These are phyloP conservation scores for Gadopsis marmoratus DNA, from an alignment of 2,797 vertebrate species.

Conservation along the genomic window DNA sequence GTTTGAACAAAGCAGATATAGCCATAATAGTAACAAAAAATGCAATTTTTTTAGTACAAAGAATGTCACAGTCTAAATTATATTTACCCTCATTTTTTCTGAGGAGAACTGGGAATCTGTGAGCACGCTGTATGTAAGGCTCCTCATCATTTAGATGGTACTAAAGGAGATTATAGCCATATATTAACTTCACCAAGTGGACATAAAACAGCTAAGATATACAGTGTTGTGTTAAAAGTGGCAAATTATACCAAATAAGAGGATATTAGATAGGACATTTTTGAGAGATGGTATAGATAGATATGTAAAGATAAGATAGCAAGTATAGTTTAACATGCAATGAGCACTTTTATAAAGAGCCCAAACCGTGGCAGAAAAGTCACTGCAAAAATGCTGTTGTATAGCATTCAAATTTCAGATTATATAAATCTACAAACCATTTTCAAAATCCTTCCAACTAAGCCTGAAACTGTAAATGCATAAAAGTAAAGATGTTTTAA, in stretches of 20 bases:
- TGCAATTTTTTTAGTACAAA: slow-evolving; percentile 58
- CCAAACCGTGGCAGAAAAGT: slow-evolving; percentile 14
- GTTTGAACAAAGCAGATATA: slow-evolving; percentile 48
- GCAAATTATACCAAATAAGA: slow-evolving; percentile 58
- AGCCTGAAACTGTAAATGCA: neutral
- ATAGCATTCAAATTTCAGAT: slow-evolving; percentile 32
- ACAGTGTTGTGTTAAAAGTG: slow-evolving; percentile 45
- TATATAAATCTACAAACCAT: slow-evolving; percentile 8
- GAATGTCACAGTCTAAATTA: slow-evolving; percentile 64
- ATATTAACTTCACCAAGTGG: slow-evolving; percentile 54
- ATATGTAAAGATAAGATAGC: slow-evolving; percentile 22
- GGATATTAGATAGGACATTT: slow-evolving; percentile 16
- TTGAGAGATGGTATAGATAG: slow-evolving; percentile 5
- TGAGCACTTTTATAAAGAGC: slow-evolving; percentile 57
- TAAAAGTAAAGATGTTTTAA: neutral
- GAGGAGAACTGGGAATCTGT: slow-evolving; percentile 45
- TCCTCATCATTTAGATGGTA: slow-evolving; percentile 57
- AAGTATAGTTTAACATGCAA: slow-evolving; percentile 34
- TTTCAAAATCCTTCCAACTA: neutral
- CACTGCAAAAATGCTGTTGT: slow-evolving; percentile 55
- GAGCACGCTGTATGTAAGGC: slow-evolving; percentile 53
- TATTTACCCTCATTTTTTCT: slow-evolving; percentile 63
- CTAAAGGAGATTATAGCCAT: slow-evolving; percentile 78
- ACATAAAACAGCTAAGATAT: slow-evolving; percentile 28
- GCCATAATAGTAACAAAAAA: slow-evolving; percentile 60